These are phyloP conservation scores for Phorcus lineatus DNA, from an alignment of 2,888 invertebrate genomes.

Conservation along the genomic window DNA sequence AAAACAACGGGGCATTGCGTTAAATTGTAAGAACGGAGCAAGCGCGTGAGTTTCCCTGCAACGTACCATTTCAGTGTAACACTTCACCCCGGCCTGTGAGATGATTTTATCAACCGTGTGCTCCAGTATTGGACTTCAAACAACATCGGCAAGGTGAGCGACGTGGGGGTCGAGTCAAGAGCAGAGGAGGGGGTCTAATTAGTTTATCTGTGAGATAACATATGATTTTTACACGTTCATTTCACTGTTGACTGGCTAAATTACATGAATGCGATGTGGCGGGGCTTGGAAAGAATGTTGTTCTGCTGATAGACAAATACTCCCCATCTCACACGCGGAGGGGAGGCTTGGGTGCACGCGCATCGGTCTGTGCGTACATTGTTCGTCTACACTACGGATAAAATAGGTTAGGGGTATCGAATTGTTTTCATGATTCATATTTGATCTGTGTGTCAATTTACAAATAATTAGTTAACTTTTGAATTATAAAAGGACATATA, in stretches of 20 bases:
- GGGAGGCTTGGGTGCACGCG: background rate
- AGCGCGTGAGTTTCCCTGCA: background rate
- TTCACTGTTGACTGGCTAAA: conserved; percentile 10
- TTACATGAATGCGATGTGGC: background rate
- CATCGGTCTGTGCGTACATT: too few species aligned
- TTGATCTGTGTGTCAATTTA: too few species aligned
- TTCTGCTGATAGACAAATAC: background rate
- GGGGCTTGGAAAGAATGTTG: background rate
- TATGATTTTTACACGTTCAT: conserved; percentile 11
- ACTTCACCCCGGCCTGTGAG: background rate
- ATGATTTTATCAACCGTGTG: background rate
- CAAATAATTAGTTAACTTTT: too few species aligned
- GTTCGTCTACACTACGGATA: too few species aligned
- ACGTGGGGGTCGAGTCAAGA: background rate
- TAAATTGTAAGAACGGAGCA: background rate
- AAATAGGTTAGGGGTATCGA: too few species aligned
- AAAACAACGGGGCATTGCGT: background rate
- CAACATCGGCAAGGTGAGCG: background rate
- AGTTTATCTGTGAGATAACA: background rate
- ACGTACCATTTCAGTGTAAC: too few species aligned
- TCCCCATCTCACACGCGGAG: background rate
- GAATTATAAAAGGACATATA: too few species aligned
- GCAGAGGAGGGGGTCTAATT: background rate
- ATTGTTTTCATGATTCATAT: too few species aligned
- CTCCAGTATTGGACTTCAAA: background rate